A percentile compares a stretch with the other conserved stretches of the same genome.
These are phyloP conservation scores for Conops quadrifasciatus DNA, from an alignment of 2,888 invertebrate genomes.

Conservation along the genomic window DNA sequence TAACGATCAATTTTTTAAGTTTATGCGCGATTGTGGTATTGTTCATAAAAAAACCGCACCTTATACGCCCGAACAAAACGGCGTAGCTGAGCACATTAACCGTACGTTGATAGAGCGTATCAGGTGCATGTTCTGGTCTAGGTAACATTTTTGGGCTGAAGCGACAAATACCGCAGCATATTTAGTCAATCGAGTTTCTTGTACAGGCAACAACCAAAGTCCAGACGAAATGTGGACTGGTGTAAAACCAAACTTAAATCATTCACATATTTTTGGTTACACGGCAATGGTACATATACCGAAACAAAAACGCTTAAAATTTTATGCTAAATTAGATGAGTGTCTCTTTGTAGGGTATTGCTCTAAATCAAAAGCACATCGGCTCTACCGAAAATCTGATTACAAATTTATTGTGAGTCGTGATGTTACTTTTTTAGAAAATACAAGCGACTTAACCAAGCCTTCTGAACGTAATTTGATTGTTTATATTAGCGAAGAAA, in stretches of 20 bases:
- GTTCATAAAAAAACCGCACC: conserved; percentile 36
- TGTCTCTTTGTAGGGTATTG: conserved; percentile 42
- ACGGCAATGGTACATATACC: conserved; percentile 42
- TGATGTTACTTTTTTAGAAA: conserved; percentile 42
- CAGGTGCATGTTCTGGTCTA: conserved; percentile 47
- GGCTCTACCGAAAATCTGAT: conserved; percentile 30
- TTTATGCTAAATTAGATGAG: conserved; percentile 39
- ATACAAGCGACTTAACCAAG: neutral
- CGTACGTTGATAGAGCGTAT: conserved; percentile 44
- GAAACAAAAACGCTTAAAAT: conserved; percentile 40
- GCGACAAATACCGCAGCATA: conserved; percentile 39
- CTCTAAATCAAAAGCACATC: conserved; percentile 37
- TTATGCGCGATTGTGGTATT: conserved; percentile 25
- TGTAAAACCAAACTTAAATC: conserved; percentile 38
- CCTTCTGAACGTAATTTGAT: neutral
- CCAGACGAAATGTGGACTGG: conserved; percentile 43
- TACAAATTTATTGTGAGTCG: conserved; percentile 39
- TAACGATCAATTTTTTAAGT: conserved; percentile 36
- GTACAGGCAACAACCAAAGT: conserved; percentile 36
- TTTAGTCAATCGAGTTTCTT: conserved; percentile 42
- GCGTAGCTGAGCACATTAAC: conserved; percentile 43
- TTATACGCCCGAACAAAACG: conserved; percentile 38
- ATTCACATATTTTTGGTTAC: conserved; percentile 42
- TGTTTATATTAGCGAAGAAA: neutral
- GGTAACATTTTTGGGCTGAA: conserved; percentile 44